A percentile compares a stretch with the other conserved stretches of the same genome.
Conservation (phyloP, 2,797 vertebrate species). For the Kryptopterus vitreolus region DNA sequence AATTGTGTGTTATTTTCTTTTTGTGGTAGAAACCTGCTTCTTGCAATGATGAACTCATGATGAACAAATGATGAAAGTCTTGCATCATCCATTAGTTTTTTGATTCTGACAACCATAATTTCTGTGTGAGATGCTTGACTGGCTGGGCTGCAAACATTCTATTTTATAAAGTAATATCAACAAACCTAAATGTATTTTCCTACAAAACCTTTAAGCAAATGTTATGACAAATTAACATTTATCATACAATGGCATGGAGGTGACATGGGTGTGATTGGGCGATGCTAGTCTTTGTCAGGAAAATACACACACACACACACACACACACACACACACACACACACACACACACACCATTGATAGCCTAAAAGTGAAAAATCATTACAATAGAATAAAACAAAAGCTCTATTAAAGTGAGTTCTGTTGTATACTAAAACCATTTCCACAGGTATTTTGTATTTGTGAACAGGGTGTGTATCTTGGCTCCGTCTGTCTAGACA, state of each 20-base stretch:
- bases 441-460: slow-evolving; percentile 15
- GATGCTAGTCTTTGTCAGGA: background rate
- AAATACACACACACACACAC: background rate
- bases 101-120: background rate
- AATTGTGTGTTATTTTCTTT: background rate
- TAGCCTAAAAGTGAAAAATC: no score
- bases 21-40: background rate
- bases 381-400: background rate
- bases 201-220: background rate
- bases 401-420: background rate
- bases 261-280: background rate
- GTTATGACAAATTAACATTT: background rate
- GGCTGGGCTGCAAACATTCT: background rate
- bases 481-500: slow-evolving; percentile 23
- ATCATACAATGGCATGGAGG: background rate
- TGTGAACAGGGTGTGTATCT: slow-evolving; percentile 17
- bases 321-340: background rate
- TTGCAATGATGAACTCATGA: background rate
- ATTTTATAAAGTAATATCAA: background rate
- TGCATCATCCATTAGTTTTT: background rate
- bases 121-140: slow-evolving; percentile 3
- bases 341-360: slow-evolving; percentile 4
- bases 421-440: background rate
- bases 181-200: background rate
- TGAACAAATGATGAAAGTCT: background rate